Percentiles rank a stretch among this genome's conserved stretches.
Conservation (phyloP, 2,113 vertebrate genomes). For the Ceratotherium simum region DNA sequence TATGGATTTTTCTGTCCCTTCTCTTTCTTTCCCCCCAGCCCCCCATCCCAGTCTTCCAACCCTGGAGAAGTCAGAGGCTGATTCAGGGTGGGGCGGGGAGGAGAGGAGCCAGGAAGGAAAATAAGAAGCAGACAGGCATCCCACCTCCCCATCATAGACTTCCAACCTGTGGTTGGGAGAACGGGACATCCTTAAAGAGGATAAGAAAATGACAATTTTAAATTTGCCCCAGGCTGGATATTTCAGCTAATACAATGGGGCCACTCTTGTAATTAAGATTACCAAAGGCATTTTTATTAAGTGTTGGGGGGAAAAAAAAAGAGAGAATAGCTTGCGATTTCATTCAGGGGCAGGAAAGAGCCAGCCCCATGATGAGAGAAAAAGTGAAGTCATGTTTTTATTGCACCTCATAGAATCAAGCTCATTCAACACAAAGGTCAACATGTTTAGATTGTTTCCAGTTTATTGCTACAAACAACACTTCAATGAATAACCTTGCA, state of each 20-base stretch:
- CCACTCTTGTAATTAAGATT: constrained; percentile 27
- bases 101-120: not conserved
- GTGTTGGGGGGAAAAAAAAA: not conserved
- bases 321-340: not conserved
- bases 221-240: not conserved
- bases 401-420: not conserved
- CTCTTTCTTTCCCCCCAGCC: not conserved
- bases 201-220: not conserved
- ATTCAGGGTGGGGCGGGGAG: no score
- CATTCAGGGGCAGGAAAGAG: not conserved
- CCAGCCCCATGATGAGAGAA: not conserved
- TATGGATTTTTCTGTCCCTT: not conserved
- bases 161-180: no score
- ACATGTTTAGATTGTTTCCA: not conserved
- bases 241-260: not conserved
- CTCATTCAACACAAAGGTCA: not conserved
- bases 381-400: not conserved
- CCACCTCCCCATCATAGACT: not conserved
- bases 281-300: constrained; percentile 16
- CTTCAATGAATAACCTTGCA: not conserved
- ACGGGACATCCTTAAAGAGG: not conserved
- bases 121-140: not conserved
- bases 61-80: not conserved
- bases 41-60: fast-evolving
- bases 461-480: not conserved